phyloP scores from a whole-genome alignment of 2,113 vertebrate species.

The Prolemur simus region DNA sequence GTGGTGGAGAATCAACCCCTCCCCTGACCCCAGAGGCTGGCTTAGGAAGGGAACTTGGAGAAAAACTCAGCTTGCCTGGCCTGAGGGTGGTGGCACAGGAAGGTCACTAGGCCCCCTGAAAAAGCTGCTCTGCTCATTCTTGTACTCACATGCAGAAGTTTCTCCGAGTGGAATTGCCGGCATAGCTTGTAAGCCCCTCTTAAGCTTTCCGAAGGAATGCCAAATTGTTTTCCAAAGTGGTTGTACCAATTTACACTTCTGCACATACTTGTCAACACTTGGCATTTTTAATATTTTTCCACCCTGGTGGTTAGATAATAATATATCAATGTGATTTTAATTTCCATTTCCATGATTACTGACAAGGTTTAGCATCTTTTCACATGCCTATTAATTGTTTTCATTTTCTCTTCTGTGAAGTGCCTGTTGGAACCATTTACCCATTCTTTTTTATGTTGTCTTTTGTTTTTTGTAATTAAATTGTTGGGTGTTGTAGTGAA shows the following conservation, averaged over 20 bases:
- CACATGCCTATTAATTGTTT: neutral
- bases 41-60: neutral
- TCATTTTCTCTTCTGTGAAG: neutral
- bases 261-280: neutral
- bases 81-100: neutral
- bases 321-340: neutral
- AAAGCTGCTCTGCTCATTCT: neutral
- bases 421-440: neutral
- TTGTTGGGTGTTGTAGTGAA: neutral
- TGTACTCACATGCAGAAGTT: rapidly evolving
- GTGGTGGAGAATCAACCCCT: neutral
- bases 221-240: neutral
- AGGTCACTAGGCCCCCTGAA: neutral
- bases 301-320: neutral
- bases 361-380: neutral
- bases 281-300: neutral
- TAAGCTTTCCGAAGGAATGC: neutral
- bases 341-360: neutral
- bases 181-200: rapidly evolving
- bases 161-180: neutral
- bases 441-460: neutral
- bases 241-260: neutral
- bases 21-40: neutral
- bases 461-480: neutral
- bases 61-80: neutral